Base-by-base conservation (phyloP, 2,113 vertebrate genomes). In the Paramormyrops kingsleyae region DNA sequence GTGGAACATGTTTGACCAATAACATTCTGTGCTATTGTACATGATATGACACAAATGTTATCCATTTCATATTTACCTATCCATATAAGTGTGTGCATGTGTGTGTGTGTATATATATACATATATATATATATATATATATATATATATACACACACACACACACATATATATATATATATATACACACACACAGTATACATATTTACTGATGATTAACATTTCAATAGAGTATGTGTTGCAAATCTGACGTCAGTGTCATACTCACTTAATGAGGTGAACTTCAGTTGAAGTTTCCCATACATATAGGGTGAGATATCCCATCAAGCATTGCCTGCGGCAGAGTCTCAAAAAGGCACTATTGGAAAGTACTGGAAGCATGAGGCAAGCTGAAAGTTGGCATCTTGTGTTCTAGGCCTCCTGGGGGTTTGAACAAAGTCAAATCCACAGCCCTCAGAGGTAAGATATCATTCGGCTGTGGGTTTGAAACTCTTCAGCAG, bases 261-360 rank as follows among this genome's bases (percentile, higher is more conserved):
- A 88, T 24, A 35, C n/a, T 15, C 66, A 80, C 15, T 80, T 42
- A 80, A 80, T 80, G 31, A 80, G 74, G 15, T 80, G 74, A 80
- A 39, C 13, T 80, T 80, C 35, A 80, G 74, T 66, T 53, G 74
- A 80, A 80, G 74, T 42, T 42, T 62, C 42, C 52, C 56, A n/a
- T 62, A 88, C 56, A 88, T 88, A 62, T 66, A 42, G 56, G 39
- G 39, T 27, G 53, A 42, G 53, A 39, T 44, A 88, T 46, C 87
- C 56, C 87, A 44, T 88, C 56, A 88, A 66, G 53, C 87, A 88
- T n/a, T 88, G 87, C 87, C 39, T 3, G 87, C 56, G 56, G 87
- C 87, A 88, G 56, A 42, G 39, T 62, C 53, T 62, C 35, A 66
- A 42, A 47, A 59, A 24, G 24, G 53, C 87, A 88, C 3, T 62